A percentile compares a stretch with the other conserved stretches of the same genome.
phyloP scores from a whole-genome alignment of 2,888 invertebrate genomes.

The Tenthredo notha region DNA sequence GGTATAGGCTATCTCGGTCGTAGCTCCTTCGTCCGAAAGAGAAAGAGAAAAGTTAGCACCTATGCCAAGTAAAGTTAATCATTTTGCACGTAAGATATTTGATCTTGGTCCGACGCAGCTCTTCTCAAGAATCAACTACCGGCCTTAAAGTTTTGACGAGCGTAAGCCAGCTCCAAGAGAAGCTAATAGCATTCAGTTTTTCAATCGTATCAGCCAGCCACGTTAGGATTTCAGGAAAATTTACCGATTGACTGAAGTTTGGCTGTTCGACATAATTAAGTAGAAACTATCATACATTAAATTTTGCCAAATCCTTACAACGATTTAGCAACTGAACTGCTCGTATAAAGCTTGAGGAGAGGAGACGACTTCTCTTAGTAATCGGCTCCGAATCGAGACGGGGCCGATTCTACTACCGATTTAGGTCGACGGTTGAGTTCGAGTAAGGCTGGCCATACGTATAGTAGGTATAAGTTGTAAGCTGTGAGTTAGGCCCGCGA shows the following conservation, averaged over 20 bases:
- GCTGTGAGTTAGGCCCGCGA: constrained; percentile 33
- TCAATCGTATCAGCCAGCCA: not conserved
- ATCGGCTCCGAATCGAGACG: not conserved
- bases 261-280: not conserved
- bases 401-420: constrained; percentile 41
- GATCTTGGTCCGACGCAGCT: constrained; percentile 16
- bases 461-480: constrained; percentile 27
- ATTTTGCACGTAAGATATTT: constrained; percentile 47
- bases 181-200: not conserved
- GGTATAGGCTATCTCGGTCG: constrained; percentile 15
- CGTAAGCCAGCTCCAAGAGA: not conserved
- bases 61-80: constrained; percentile 28
- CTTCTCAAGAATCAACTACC: constrained; percentile 27
- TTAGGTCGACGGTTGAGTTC: constrained; percentile 40
- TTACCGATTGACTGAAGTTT: not conserved
- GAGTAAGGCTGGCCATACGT: not conserved
- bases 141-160: constrained; percentile 8
- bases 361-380: not conserved
- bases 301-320: not conserved
- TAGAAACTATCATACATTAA: not conserved
- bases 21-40: constrained; percentile 2
- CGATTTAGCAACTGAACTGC: not conserved
- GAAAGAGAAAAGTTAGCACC: constrained; percentile 36
- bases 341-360: not conserved
- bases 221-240: not conserved